phyloP scores from a whole-genome alignment of 2,113 vertebrate genomes.

The Hydrochoerus hydrochaeris region DNA sequence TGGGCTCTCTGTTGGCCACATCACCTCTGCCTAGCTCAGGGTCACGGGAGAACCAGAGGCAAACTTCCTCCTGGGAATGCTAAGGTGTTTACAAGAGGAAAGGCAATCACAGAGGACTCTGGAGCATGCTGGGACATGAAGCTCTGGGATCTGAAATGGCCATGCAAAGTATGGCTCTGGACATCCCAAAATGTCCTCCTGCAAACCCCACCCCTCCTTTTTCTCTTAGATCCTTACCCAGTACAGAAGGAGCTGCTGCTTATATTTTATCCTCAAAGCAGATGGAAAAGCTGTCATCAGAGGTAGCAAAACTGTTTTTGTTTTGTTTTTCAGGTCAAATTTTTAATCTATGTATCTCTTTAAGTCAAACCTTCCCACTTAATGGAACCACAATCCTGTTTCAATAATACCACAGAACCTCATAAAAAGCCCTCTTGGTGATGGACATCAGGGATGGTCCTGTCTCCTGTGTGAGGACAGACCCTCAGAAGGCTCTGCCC shows the following conservation, averaged over 20 bases:
- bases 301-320: neutral
- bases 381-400: neutral
- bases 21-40: neutral
- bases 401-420: neutral
- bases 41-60: neutral
- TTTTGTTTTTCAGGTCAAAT: slow-evolving; percentile 37
- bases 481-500: neutral
- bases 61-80: neutral
- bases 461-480: neutral
- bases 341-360: slow-evolving; percentile 39
- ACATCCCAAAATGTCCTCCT: neutral
- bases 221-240: neutral
- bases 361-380: neutral
- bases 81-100: neutral
- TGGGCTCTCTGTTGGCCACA: neutral
- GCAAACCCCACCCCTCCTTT: too few relatives aligned
- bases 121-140: neutral
- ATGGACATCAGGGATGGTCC: neutral
- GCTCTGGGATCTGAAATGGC: neutral
- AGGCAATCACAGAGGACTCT: neutral
- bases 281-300: neutral
- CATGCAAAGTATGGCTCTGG: neutral
- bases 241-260: neutral
- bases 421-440: neutral
- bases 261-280: slow-evolving; percentile 46